phyloP scores from a whole-genome alignment of 2,888 invertebrate genomes.

The Cheilosia vulpina region DNA sequence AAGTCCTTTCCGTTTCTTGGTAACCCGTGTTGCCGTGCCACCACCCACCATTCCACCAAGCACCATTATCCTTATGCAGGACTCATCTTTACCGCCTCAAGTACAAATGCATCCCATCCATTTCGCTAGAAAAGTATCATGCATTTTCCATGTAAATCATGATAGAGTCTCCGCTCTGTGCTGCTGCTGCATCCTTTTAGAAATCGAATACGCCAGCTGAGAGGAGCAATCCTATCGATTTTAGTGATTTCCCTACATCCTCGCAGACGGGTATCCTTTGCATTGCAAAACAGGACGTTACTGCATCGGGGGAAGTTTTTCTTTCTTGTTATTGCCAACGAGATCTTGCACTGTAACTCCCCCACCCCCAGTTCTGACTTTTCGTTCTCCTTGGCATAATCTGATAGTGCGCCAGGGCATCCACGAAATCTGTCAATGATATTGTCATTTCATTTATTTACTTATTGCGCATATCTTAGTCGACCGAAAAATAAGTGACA shows the following conservation, averaged over 20 bases:
- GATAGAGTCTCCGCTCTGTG: constrained; percentile 49
- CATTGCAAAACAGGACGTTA: constrained; percentile 59
- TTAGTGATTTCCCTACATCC: constrained; percentile 46
- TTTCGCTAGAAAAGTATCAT: constrained; percentile 68
- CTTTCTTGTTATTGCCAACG: constrained; percentile 3
- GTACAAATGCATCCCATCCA: constrained; percentile 54
- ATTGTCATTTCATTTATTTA: constrained; percentile 74
- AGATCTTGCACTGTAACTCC: not conserved
- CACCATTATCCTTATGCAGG: constrained; percentile 24
- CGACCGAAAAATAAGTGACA: constrained; percentile 73
- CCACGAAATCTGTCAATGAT: constrained; percentile 73
- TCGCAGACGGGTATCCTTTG: constrained; percentile 47
- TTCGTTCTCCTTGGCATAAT: constrained; percentile 56
- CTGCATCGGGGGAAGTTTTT: constrained; percentile 26
- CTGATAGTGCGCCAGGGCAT: constrained; percentile 68
- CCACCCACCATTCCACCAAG: constrained; percentile 14
- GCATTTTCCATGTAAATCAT: constrained; percentile 74
- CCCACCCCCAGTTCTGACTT: constrained; percentile 25
- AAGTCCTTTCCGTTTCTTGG: constrained; percentile 32
- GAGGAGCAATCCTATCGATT: constrained; percentile 60
- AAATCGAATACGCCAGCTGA: constrained; percentile 35
- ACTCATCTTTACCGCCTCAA: constrained; percentile 8
- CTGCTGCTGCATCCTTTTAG: constrained; percentile 16
- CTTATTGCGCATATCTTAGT: constrained; percentile 70
- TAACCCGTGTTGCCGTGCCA: not conserved